These are phyloP conservation scores for Drosophila mettleri DNA, from an alignment of 2,888 invertebrate genomes.

Conservation along the genomic window DNA sequence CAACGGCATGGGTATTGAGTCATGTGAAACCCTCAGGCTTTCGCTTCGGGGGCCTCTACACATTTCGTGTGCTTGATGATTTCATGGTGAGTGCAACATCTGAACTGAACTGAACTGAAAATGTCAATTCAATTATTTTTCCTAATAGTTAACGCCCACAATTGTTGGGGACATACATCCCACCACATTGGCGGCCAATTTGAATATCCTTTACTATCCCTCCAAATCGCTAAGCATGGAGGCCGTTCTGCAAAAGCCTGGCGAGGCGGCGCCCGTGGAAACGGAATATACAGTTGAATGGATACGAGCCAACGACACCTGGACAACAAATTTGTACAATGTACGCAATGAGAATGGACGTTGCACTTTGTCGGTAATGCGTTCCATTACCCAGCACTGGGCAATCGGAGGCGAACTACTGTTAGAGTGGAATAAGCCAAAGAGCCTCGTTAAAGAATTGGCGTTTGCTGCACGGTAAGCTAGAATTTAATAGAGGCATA, in stretches of 20 bases:
- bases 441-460: constrained; percentile 62
- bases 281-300: constrained; percentile 78
- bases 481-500: too few species aligned
- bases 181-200: constrained; percentile 82
- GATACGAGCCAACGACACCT: constrained; percentile 74
- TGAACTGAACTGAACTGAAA: neutral
- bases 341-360: constrained; percentile 76
- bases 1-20: constrained; percentile 82
- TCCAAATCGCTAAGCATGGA: constrained; percentile 73
- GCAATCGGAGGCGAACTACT: constrained; percentile 82
- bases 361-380: constrained; percentile 81
- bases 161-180: constrained; percentile 84
- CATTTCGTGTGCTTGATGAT: constrained; percentile 69
- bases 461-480: constrained; percentile 81
- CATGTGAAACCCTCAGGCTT: constrained; percentile 83
- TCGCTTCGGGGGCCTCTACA: constrained; percentile 83
- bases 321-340: constrained; percentile 81
- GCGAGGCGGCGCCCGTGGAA: constrained; percentile 60
- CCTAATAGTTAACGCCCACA: constrained; percentile 81
- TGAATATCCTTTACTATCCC: constrained; percentile 82
- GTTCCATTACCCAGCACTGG: constrained; percentile 78
- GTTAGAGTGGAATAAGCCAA: constrained; percentile 81
- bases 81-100: constrained; percentile 79
- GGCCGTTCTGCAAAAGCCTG: constrained; percentile 75
- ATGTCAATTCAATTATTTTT: neutral